Evolutionary conservation across 2,797 vertebrate genomes (phyloP).

Genomic region (Muscicapa comitata): DNA sequence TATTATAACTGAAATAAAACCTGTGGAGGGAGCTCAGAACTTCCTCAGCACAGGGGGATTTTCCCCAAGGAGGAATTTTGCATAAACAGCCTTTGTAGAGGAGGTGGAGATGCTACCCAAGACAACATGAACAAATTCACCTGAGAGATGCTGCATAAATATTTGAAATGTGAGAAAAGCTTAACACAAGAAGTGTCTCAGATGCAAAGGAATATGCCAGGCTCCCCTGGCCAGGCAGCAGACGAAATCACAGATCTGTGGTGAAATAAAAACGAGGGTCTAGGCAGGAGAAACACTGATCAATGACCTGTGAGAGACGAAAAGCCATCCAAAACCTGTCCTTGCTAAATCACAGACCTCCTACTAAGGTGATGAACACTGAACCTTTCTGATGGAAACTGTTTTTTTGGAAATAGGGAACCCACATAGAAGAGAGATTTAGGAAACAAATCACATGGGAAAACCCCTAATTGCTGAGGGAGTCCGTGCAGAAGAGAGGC

Average conservation of each 20-base stretch:
- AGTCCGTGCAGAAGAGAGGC: neutral
- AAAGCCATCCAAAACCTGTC: neutral
- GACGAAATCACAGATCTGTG: neutral
- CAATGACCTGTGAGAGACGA: neutral
- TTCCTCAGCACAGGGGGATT: neutral
- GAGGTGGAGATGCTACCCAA: neutral
- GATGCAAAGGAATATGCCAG: neutral
- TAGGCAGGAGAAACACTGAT: accelerated
- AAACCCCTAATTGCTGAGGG: accelerated
- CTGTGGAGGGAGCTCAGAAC: neutral
- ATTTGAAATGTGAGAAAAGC: neutral
- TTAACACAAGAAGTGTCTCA: neutral
- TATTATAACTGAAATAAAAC: slow-evolving; percentile 1
- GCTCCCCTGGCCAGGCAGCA: neutral
- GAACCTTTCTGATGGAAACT: accelerated
- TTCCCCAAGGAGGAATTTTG: neutral
- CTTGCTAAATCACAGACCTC: neutral
- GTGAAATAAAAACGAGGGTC: neutral
- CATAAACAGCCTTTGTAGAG: neutral
- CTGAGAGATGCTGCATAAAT: neutral
- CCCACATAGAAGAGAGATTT: neutral
- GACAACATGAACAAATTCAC: slow-evolving; percentile 4
- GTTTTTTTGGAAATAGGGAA: neutral
- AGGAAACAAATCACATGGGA: neutral
- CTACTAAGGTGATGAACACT: neutral